Evolutionary conservation across 2,113 vertebrate genomes (phyloP).

Genomic region (Scortum barcoo): DNA sequence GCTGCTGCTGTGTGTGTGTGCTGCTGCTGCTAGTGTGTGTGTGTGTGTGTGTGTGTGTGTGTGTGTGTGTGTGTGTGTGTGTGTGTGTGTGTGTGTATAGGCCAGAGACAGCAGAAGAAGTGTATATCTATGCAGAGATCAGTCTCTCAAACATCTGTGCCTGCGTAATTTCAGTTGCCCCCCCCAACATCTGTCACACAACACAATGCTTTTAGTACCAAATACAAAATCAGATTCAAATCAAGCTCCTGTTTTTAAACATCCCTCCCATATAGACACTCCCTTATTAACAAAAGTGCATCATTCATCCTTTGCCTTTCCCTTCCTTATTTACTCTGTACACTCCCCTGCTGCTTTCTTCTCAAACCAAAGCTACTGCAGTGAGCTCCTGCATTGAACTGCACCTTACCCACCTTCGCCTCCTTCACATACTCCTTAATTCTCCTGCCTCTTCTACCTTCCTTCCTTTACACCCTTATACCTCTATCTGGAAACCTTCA

Average conservation of each 20-base stretch:
- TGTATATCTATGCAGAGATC: slow-evolving; percentile 32
- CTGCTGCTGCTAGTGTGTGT: slow-evolving; percentile 42
- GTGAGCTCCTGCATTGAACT: not conserved
- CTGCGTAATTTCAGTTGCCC: slow-evolving; percentile 27
- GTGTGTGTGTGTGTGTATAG: not conserved
- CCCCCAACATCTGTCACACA: slow-evolving; percentile 44
- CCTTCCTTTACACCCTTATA: not conserved
- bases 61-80: not conserved
- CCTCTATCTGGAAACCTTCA: not conserved
- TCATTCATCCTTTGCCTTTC: not conserved
- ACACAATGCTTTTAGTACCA: not conserved
- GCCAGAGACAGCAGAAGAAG: slow-evolving; percentile 10
- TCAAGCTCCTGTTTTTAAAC: not conserved
- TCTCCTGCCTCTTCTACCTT: not conserved
- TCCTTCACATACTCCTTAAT: not conserved
- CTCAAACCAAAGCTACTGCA: not conserved
- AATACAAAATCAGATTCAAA: slow-evolving; percentile 16
- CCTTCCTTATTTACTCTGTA: not conserved
- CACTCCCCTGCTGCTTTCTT: not conserved
- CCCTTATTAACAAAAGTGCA: slow-evolving; percentile 7
- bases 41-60: slow-evolving; percentile 9
- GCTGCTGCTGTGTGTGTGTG: too few relatives aligned
- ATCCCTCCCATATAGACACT: not conserved
- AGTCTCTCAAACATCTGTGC: slow-evolving; percentile 59
- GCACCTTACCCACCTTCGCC: not conserved